Conservation (phyloP, 2,797 vertebrate species). For the Propithecus perrieri region DNA sequence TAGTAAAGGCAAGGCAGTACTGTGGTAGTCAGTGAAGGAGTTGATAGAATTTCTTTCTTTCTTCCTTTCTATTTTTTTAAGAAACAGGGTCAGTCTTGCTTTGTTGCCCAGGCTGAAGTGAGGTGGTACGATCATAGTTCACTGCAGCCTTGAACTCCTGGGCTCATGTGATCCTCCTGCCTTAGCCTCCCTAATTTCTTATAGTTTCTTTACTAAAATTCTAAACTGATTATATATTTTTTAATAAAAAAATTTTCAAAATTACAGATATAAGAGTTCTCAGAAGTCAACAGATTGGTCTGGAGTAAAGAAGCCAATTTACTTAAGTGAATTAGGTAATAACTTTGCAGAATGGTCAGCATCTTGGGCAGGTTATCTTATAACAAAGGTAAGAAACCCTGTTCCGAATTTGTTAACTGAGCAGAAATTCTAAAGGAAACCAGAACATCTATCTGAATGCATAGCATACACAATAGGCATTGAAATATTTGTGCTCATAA, state of each 20-base stretch:
- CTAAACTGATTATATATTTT: constrained; percentile 23
- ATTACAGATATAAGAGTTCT: constrained; percentile 96
- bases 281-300: constrained; percentile 97
- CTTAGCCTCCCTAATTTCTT: background rate
- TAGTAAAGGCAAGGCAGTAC: background rate
- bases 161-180: background rate
- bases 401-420: constrained; percentile 5
- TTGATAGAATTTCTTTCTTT: background rate
- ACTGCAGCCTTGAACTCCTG: background rate
- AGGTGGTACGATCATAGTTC: background rate
- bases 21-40: background rate
- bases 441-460: constrained; percentile 19
- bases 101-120: background rate
- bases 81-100: background rate
- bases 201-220: constrained; percentile 28
- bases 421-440: constrained; percentile 32
- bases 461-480: background rate
- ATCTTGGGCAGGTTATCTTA: constrained; percentile 97
- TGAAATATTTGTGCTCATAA: background rate
- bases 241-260: constrained; percentile 69
- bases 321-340: constrained; percentile 93
- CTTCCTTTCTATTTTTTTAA: background rate
- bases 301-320: constrained; percentile 96
- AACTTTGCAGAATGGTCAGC: constrained; percentile 99
- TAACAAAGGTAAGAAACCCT: constrained; percentile 92